Conservation (phyloP, 2,113 vertebrate species). For the Sisor rabdophorus region DNA sequence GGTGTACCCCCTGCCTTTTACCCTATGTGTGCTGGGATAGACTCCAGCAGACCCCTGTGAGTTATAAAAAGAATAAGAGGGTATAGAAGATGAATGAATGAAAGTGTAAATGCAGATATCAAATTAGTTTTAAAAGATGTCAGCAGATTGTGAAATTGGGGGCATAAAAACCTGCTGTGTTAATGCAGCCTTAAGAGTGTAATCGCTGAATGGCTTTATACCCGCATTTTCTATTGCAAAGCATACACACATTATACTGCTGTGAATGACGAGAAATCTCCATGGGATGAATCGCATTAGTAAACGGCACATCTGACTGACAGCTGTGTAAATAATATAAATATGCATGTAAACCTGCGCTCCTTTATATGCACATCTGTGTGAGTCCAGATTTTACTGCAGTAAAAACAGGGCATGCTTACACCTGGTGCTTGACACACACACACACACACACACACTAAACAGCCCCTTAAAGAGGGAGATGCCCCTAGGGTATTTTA, state of each 20-base stretch:
- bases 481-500: slow-evolving; percentile 17
- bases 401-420: slow-evolving; percentile 1
- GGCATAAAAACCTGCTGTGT: too few relatives aligned
- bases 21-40: too few relatives aligned
- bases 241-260: background rate
- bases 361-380: slow-evolving; percentile 35
- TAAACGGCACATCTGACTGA: slow-evolving; percentile 8
- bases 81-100: too few relatives aligned
- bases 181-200: background rate
- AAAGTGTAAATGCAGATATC: too few relatives aligned
- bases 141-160: too few relatives aligned
- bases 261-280: background rate
- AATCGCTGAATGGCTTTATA: background rate
- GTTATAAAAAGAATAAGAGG: too few relatives aligned
- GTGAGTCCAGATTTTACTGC: background rate
- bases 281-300: background rate
- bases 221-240: background rate
- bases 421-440: slow-evolving; percentile 36
- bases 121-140: too few relatives aligned
- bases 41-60: too few relatives aligned
- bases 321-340: slow-evolving; percentile 29
- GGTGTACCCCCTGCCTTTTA: too few relatives aligned
- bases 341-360: slow-evolving; percentile 22
- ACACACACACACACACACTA: slow-evolving; percentile 12
- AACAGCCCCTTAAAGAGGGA: slow-evolving; percentile 16